Conservation (phyloP, 1,140 invertebrate genomes). For the Ditylenchus dipsaci region DNA sequence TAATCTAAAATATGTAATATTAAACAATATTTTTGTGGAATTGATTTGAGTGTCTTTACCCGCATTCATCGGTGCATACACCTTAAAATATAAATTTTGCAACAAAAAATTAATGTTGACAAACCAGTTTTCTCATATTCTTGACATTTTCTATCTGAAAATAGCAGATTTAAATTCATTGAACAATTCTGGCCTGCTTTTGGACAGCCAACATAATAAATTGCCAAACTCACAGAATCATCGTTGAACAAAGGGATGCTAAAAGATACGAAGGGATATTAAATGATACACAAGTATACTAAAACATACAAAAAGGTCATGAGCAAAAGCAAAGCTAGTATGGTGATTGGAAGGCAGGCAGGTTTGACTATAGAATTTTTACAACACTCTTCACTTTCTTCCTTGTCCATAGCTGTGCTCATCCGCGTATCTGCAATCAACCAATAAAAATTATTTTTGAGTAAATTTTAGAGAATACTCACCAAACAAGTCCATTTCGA, state of each 20-base stretch:
- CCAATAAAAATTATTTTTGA: not conserved
- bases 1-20: slow-evolving; percentile 23
- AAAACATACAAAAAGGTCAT: slow-evolving; percentile 55
- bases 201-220: no score
- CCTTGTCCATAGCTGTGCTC: slow-evolving; percentile 37
- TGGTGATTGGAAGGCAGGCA: slow-evolving; percentile 50
- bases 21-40: slow-evolving; percentile 1
- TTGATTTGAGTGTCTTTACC: slow-evolving; percentile 7
- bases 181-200: no score
- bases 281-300: no score
- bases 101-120: no score
- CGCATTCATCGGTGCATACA: slow-evolving; percentile 43
- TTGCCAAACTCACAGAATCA: no score
- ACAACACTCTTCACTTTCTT: slow-evolving; percentile 46
- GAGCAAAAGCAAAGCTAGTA: slow-evolving; percentile 50
- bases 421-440: slow-evolving; percentile 51
- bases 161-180: no score
- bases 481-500: slow-evolving; percentile 23
- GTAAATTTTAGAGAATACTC: not conserved
- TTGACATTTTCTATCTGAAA: slow-evolving; percentile 15
- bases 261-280: no score
- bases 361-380: slow-evolving; percentile 51
- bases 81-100: no score
- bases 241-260: no score
- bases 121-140: slow-evolving; percentile 39